Base-by-base conservation (phyloP, 2,113 vertebrate genomes). In the Bostrychus sinensis region DNA sequence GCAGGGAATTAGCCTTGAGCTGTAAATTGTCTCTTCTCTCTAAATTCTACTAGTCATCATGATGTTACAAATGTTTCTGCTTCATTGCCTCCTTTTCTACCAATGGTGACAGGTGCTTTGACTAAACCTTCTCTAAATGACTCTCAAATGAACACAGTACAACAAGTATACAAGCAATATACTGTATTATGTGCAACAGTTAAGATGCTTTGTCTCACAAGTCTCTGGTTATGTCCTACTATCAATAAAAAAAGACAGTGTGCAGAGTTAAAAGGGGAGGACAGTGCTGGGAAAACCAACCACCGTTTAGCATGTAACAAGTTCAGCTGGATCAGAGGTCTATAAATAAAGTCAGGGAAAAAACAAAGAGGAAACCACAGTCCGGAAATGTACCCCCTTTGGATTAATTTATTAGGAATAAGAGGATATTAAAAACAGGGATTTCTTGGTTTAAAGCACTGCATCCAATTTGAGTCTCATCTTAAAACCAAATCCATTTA, bases 291-390 rank as follows among this genome's bases (percentile, higher is more conserved):
- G 23, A 68, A 59, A 50, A 34, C 4, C 17, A 69, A 41, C 56
- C 59, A 58, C 34, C 1, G 1, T 42, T 45, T 50, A 66, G 34
- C 59, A 45, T 57, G 48, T 43, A 38, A 51, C 9, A 62, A 68
- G 65, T 66, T 17, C 51, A 72, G 66, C 76, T 65, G 38, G 25
- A 60, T 70, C 63, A 66, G 23, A 22, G 25, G 34, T 55, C 70
- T 69, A 80, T 77, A 57, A 82, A 78, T 84, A 71, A 69, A 39
- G 9, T 45, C 63, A 48, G 37, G 37, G 14, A 38, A 12, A 14
- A 13, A 38, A 12, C 11, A 14, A 14, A 38, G 7, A 17, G 19
- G 16, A 43, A 43, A 6, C 16, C 16, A 43, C 42, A 45, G 9
- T 9, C n/a, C 3, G 19, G 19, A 45, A 39, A 4, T 39, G 37